phyloP scores from a whole-genome alignment of 2,113 vertebrate genomes.

The Coryphaenoides rupestris region DNA sequence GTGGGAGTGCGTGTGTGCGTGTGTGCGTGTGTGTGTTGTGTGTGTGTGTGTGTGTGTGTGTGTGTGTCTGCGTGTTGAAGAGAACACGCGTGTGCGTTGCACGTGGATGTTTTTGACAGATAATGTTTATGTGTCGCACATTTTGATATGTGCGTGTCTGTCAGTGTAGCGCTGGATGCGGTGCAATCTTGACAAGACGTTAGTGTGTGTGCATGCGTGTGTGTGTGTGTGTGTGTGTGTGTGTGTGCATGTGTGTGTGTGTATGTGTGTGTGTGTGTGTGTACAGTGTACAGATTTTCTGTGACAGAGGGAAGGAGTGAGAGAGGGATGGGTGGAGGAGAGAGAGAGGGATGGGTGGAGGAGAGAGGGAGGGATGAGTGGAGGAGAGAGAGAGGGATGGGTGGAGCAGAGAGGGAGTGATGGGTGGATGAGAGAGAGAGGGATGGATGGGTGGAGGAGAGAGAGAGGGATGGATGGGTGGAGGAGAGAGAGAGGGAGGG shows the following conservation, averaged over 20 bases:
- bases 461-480: conserved; percentile 27
- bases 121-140: not conserved
- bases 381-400: too few species aligned
- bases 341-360: conserved; percentile 51
- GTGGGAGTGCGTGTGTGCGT: conserved; percentile 19
- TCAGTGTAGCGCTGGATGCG: not conserved
- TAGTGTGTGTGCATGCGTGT: not conserved
- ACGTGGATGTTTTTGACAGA: not conserved
- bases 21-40: not conserved
- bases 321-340: not conserved
- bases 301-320: not conserved
- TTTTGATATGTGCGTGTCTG: not conserved
- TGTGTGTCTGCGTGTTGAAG: not conserved
- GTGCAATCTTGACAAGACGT: not conserved
- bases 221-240: not conserved
- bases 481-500: conserved; percentile 42
- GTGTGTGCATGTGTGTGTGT: not conserved
- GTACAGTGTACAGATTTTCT: too few species aligned
- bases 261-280: not conserved
- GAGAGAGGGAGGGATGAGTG: not conserved
- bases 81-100: not conserved
- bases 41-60: not conserved
- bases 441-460: conserved; percentile 37
- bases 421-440: too few species aligned
- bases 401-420: too few species aligned